A percentile compares a stretch with the other conserved stretches of the same genome.
phyloP scores from a whole-genome alignment of 2,797 vertebrate species.

The Pseudochirops corinnae region DNA sequence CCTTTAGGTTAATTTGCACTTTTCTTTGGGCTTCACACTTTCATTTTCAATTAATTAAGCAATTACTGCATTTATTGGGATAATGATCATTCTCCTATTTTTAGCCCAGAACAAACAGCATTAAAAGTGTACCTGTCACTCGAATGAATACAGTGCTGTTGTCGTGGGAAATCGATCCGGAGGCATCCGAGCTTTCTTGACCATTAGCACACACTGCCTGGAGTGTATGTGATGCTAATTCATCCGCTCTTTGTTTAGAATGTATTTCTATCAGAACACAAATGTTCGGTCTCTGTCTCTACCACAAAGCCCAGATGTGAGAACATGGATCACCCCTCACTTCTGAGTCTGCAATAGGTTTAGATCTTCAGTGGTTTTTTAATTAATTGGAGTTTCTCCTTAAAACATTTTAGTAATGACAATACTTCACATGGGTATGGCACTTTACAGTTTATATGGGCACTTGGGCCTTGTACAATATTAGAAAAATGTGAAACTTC shows the following conservation, averaged over 20 bases:
- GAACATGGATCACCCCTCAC: neutral
- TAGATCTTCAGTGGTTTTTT: neutral
- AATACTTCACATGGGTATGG: neutral
- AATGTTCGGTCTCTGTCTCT: neutral
- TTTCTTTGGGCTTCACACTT: constrained; percentile 57
- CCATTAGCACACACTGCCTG: neutral
- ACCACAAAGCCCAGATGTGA: neutral
- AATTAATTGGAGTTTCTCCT: neutral
- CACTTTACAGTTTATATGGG: neutral
- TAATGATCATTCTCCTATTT: constrained; percentile 63
- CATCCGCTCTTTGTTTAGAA: neutral
- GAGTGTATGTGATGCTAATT: neutral
- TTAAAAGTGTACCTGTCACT: constrained; percentile 35
- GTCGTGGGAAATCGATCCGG: neutral
- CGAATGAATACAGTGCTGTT: neutral
- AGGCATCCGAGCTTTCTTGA: neutral
- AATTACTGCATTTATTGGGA: constrained; percentile 63
- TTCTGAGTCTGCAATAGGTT: neutral
- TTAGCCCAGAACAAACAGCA: constrained; percentile 54
- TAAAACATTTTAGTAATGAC: neutral
- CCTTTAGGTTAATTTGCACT: constrained; percentile 68
- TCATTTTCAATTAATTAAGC: constrained; percentile 76
- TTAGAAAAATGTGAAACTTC: neutral
- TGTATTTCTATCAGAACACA: neutral
- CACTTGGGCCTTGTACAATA: neutral